Evolutionary conservation across 2,113 vertebrate species (phyloP).

Genomic region (Lophochroa leadbeateri): DNA sequence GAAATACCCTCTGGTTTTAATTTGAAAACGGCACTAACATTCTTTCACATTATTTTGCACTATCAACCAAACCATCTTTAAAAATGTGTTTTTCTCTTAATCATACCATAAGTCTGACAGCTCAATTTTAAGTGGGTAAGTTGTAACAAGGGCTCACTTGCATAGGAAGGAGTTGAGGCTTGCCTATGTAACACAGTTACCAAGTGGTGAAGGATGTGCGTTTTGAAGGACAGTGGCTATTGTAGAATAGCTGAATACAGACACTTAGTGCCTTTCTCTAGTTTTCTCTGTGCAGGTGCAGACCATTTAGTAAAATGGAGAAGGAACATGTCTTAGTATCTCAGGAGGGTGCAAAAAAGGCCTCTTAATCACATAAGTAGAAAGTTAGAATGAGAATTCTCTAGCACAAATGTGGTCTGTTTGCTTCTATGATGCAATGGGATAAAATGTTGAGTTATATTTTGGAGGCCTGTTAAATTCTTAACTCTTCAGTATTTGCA

Average conservation of each 20-base stretch:
- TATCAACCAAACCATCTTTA: not conserved
- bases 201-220: not conserved
- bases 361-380: not conserved
- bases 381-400: not conserved
- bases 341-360: not conserved
- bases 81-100: not conserved
- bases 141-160: not conserved
- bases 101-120: not conserved
- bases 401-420: not conserved
- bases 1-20: not conserved
- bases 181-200: not conserved
- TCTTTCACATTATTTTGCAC: not conserved
- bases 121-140: not conserved
- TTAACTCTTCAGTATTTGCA: not conserved
- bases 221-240: not conserved
- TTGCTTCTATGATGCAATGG: not conserved
- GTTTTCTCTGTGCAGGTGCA: not conserved
- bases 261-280: not conserved
- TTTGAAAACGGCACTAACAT: not conserved
- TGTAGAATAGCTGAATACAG: not conserved
- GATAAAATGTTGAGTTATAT: not conserved
- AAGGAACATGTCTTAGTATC: not conserved
- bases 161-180: not conserved
- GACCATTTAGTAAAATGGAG: not conserved
- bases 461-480: not conserved